Percentiles rank a stretch among this genome's conserved stretches.
Conservation (phyloP, 2,797 vertebrate species). For the Danio choprae region DNA sequence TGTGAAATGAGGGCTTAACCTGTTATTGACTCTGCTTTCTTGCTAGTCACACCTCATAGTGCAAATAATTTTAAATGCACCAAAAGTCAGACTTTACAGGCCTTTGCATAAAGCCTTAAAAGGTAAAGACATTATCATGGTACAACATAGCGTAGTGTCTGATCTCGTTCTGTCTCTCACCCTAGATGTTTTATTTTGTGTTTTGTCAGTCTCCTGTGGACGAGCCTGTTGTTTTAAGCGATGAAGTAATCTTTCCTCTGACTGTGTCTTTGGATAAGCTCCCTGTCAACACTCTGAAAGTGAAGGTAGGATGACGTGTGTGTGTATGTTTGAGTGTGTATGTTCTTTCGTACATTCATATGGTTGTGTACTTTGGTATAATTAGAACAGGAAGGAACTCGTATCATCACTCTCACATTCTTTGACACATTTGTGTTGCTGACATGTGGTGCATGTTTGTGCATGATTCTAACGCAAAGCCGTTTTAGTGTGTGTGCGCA, state of each 20-base stretch:
- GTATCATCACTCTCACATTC: not conserved
- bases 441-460: not conserved
- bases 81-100: not conserved
- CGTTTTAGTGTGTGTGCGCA: not conserved
- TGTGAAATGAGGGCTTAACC: conserved; percentile 8
- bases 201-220: conserved; percentile 83
- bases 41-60: conserved; percentile 49
- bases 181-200: conserved; percentile 17
- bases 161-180: not conserved
- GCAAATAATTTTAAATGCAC: conserved; percentile 21
- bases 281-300: conserved; percentile 89
- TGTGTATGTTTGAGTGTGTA: not conserved
- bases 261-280: conserved; percentile 90
- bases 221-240: conserved; percentile 87
- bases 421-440: not conserved
- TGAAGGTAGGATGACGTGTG: conserved; percentile 80
- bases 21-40: conserved; percentile 44
- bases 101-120: not conserved
- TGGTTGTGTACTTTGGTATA: conserved; percentile 8
- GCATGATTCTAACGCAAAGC: not conserved
- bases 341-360: not conserved
- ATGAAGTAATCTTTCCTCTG: conserved; percentile 93
- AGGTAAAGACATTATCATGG: not conserved
- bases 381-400: not conserved
- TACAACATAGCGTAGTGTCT: too few species aligned